A percentile compares a stretch with the other conserved stretches of the same genome.
Conservation (phyloP, 2,888 invertebrate species). For the Drosophila pseudotalamancana region DNA sequence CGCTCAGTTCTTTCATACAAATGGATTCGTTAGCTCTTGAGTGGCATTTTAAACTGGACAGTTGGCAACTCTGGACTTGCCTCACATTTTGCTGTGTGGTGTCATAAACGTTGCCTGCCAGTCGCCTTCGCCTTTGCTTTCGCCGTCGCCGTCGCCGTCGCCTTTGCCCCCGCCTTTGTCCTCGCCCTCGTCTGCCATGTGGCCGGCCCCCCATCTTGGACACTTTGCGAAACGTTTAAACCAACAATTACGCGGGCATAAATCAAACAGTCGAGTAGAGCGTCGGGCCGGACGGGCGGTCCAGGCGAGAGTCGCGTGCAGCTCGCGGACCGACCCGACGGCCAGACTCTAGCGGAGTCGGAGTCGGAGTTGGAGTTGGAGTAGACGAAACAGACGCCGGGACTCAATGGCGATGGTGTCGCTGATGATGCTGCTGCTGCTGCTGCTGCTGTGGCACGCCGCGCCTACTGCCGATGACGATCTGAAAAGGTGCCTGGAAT, state of each 20-base stretch:
- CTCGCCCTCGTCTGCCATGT: not conserved
- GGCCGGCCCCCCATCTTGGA: slow-evolving; percentile 42
- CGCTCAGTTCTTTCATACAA: not conserved
- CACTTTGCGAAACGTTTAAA: slow-evolving; percentile 82
- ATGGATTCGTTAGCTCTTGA: no score
- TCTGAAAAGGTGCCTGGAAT: slow-evolving; percentile 57
- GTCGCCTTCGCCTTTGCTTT: no score
- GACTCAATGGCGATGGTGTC: slow-evolving; percentile 44
- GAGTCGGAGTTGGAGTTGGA: no score
- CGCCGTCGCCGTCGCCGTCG: slow-evolving; percentile 1
- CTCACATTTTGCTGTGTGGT: slow-evolving; percentile 57
- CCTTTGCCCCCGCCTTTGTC: not conserved
- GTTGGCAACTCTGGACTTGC: slow-evolving; percentile 64
- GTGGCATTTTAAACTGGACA: not conserved
- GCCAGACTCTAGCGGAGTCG: not conserved
- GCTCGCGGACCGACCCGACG: not conserved
- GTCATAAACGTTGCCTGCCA: slow-evolving; percentile 62
- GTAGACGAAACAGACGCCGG: not conserved
- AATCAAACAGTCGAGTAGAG: slow-evolving; percentile 83
- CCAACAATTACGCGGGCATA: slow-evolving; percentile 84
- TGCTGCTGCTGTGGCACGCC: slow-evolving; percentile 25
- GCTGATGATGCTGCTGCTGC: slow-evolving; percentile 45
- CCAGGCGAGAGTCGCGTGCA: slow-evolving; percentile 72
- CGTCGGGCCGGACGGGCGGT: slow-evolving; percentile 64
- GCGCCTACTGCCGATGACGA: slow-evolving; percentile 50